Conservation (phyloP, 2,888 invertebrate species). For the Thymelicus sylvestris region DNA sequence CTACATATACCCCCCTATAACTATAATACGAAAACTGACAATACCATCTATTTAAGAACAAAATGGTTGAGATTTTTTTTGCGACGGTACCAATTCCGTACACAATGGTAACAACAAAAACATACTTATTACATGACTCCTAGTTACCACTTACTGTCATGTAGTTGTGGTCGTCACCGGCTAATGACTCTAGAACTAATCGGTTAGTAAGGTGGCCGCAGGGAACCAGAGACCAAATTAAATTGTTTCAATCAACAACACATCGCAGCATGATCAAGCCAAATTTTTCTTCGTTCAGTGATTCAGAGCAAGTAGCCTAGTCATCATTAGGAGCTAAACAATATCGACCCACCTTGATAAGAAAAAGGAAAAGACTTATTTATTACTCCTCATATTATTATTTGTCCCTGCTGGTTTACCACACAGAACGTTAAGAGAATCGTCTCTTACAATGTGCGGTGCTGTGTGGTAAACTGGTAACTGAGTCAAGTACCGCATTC, state of each 20-base stretch:
- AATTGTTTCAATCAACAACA: conserved; percentile 15
- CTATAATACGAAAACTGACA: background rate
- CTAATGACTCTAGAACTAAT: conserved; percentile 69
- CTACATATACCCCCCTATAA: background rate
- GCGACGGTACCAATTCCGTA: conserved; percentile 22
- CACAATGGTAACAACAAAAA: conserved; percentile 28
- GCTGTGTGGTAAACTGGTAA: no score
- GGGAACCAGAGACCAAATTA: conserved; percentile 7
- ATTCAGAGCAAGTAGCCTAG: background rate
- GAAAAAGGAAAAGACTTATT: no score
- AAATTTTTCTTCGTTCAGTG: background rate
- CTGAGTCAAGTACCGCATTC: no score
- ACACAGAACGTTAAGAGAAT: no score
- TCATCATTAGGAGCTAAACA: no score
- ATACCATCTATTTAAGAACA: conserved; percentile 14
- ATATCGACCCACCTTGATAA: no score
- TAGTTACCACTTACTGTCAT: conserved; percentile 3
- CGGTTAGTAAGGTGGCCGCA: conserved; percentile 47
- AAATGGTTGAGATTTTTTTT: conserved; percentile 36
- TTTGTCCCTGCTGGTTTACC: no score
- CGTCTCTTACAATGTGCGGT: no score
- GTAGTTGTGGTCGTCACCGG: conserved; percentile 38
- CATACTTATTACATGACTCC: conserved; percentile 26
- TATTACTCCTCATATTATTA: no score
- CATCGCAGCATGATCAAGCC: background rate